Base-by-base conservation (phyloP, 2,797 vertebrate genomes). In the Chloroceryle inda region DNA sequence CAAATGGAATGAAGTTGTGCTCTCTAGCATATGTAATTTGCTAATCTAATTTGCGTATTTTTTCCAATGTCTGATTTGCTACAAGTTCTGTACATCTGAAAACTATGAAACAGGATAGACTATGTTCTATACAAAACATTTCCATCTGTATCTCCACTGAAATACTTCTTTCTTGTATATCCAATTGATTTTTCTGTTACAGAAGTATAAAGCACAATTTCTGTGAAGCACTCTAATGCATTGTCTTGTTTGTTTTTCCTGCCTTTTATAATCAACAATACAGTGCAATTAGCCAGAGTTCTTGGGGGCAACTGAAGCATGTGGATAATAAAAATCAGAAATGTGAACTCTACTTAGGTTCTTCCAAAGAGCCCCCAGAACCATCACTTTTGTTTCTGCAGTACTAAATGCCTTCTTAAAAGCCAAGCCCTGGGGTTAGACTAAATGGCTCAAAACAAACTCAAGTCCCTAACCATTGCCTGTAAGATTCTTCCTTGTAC, bases 281-380 rank as follows among this genome's bases (percentile, higher is more conserved):
- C 50, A 42, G 14, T 18, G 38, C 6, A 12, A 96, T 90, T 78
- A 88, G 62, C 90, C 69, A 62, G 29, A 95, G 66, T 84, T 90
- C 88, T 93, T 63, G 62, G 55, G 68, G n/a, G 62, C 83, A 97
- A 62, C 66, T 42, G 52, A 91, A 88, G 81, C 26, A 47, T 23
- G 12, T 45, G 62, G 66, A 38, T 88, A 89, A 96, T 92, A 88
- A 69, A 91, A 93, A 20, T 80, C 56, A 89, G 69, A 56, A 94
- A 84, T 15, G 27, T 45, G 56, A 92, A 84, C 49, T 56, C 38
- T 58, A 4, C 42, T 75, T 62, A 9, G 18, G 26, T 35, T 82
- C 64, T 85, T 74, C 52, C 75, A 68, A 69, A 80, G 64, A 61
- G 40, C 56, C 52, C 67, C 58, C 9, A 52, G 56, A 84, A 79